Conservation (phyloP, 2,113 vertebrate genomes). For the Dicentrarchus labrax region DNA sequence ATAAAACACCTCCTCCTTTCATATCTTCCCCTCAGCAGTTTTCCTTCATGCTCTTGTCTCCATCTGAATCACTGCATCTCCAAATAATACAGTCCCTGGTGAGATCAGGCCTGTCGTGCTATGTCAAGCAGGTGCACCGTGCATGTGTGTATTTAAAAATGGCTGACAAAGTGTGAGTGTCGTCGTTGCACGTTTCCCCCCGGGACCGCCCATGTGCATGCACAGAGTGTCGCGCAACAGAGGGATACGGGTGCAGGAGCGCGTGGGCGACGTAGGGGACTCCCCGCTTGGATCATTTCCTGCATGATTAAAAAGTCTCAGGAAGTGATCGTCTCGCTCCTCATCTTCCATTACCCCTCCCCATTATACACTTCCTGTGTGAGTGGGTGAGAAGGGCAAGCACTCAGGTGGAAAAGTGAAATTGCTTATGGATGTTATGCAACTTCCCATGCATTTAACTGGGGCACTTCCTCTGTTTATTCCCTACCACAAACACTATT, state of each 20-base stretch:
- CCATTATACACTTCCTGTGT: constrained; percentile 28
- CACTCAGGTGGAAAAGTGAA: constrained; percentile 46
- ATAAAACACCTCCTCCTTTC: constrained; percentile 49
- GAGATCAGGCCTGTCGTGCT: constrained; percentile 21
- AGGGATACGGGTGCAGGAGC: neutral
- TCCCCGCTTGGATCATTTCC: constrained; percentile 53
- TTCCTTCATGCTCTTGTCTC: constrained; percentile 12
- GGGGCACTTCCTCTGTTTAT: neutral
- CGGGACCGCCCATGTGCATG: neutral
- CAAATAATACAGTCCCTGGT: constrained; percentile 18
- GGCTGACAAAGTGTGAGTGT: neutral
- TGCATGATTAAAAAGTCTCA: constrained; percentile 56
- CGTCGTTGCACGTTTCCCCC: neutral
- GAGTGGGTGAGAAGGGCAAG: constrained; percentile 20
- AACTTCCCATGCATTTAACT: constrained; percentile 35
- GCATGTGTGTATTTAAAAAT: neutral
- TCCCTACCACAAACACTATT: neutral
- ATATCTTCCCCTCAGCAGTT: neutral
- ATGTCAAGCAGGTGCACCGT: neutral
- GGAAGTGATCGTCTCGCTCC: constrained; percentile 19
- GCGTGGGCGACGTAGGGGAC: constrained; percentile 16
- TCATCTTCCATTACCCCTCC: constrained; percentile 39
- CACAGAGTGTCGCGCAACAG: neutral
- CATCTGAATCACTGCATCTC: constrained; percentile 18
- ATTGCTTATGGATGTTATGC: constrained; percentile 47